Evolutionary conservation across 2,797 vertebrate species (phyloP), one percentile per base, ranked within the genome.

Genomic region (Falco biarmicus): DNA sequence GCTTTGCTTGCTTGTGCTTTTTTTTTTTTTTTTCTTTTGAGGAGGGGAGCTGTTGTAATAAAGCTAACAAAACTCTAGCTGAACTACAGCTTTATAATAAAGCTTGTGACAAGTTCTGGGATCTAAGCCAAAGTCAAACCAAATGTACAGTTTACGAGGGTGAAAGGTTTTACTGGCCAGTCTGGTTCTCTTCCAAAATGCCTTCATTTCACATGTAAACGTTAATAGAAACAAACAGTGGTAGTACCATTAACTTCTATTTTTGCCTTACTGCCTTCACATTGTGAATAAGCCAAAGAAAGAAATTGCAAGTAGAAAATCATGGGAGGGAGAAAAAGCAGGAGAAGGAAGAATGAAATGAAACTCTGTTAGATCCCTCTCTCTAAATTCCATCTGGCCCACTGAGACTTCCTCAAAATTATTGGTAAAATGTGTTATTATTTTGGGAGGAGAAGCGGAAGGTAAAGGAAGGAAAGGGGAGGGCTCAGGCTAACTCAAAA

Each of bases 61-160:
- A 96, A 95, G 82, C 87, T 95, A 95, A 89, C 83, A 89, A 94
- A 97, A 98, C 96, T 98, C 96, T 96, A 96, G 87, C 96, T 98
- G 96, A 94, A 92, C 95, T 96, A 92, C 84, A 92, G 96, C 95
- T 98, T 98, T 86, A 97, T 96, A 98, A 97, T 97, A 97, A 97
- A 96, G 91, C 82, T 70, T 93, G 93, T 48, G 95, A 97, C 95
- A 97, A 95, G 89, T 94, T 96, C 98, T 97, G 96, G 96, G 97
- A 97, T 74, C 79, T n/a, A 31, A 51, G 96, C 97, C 97, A 98
- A 97, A 95, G 77, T 68, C 95, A 94, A 68, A 80, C 88, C 92
- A 97, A 97, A 97, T 77, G 89, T 86, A 96, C 85, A 92, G 75
- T 96, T 97, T 96, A 84, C 0, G 3, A 96, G 86, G 96, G 95